Conservation (phyloP, 2,113 vertebrate species). For the Notarius lentiginosus region DNA sequence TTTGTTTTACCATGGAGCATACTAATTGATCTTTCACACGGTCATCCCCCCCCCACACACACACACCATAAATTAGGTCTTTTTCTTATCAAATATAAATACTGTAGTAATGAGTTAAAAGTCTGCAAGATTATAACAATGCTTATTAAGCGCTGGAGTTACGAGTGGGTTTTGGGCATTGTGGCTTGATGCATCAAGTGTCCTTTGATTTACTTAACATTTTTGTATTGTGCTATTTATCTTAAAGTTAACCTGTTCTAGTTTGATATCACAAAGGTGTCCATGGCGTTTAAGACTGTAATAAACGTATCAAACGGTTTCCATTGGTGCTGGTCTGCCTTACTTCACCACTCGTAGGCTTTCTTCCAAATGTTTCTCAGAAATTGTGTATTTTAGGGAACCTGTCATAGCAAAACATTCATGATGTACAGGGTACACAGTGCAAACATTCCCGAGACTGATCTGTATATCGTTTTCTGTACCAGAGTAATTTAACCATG, state of each 20-base stretch:
- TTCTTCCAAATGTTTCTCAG: not conserved
- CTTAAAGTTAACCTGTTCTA: slow-evolving; percentile 3
- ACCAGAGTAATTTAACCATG: not conserved
- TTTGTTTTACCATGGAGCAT: not conserved
- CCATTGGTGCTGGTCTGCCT: not conserved
- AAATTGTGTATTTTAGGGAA: not conserved
- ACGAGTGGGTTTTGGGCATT: not conserved
- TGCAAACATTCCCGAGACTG: too few species aligned
- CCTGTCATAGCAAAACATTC: not conserved
- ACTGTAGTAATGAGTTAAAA: not conserved
- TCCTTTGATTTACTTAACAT: slow-evolving; percentile 8
- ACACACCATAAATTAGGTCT: not conserved
- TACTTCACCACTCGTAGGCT: not conserved
- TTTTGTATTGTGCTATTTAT: slow-evolving; percentile 47
- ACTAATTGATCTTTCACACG: not conserved
- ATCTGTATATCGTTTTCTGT: not conserved
- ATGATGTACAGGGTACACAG: too few species aligned
- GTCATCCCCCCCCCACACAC: not conserved
- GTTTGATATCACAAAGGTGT: slow-evolving; percentile 35
- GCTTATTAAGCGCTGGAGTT: not conserved
- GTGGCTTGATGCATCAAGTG: slow-evolving; percentile 23
- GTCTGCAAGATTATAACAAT: too few species aligned
- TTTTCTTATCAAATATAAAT: not conserved
- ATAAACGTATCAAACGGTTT: slow-evolving; percentile 33
- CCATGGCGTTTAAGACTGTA: slow-evolving; percentile 37